A percentile compares a stretch with the other conserved stretches of the same genome.
Conservation (phyloP, 2,797 vertebrate species). For the Argentina silus region DNA sequence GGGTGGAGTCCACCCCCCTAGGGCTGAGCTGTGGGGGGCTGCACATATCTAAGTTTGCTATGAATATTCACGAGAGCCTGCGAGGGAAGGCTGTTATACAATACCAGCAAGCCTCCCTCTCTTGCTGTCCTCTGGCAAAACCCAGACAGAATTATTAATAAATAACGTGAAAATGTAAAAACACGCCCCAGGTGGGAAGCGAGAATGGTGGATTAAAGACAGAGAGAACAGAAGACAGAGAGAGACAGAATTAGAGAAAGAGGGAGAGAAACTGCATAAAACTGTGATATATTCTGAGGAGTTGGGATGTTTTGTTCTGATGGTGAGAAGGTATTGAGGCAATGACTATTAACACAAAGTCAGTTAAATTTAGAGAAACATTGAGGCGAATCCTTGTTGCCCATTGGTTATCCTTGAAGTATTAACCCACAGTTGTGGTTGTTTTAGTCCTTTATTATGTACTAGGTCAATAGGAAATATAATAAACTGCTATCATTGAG, state of each 20-base stretch:
- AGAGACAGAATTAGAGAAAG: background rate
- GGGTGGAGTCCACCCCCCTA: slow-evolving; percentile 52
- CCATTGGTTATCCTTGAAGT: slow-evolving; percentile 54
- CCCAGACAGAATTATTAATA: slow-evolving; percentile 66
- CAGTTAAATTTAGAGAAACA: slow-evolving; percentile 49
- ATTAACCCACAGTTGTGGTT: slow-evolving; percentile 70
- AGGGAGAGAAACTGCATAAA: slow-evolving; percentile 3
- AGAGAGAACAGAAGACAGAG: slow-evolving; percentile 32
- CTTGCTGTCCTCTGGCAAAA: slow-evolving; percentile 50
- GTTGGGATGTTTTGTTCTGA: background rate
- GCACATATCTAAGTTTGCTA: slow-evolving; percentile 76
- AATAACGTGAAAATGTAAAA: slow-evolving; percentile 69
- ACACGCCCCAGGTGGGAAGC: slow-evolving; percentile 56
- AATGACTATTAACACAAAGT: slow-evolving; percentile 41
- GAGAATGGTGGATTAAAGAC: slow-evolving; percentile 57
- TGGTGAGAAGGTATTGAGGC: background rate
- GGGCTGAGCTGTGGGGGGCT: slow-evolving; percentile 64
- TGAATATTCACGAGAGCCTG: slow-evolving; percentile 74
- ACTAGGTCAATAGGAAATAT: slow-evolving; percentile 79
- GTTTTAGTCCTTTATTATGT: slow-evolving; percentile 77
- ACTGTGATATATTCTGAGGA: background rate
- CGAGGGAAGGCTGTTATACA: slow-evolving; percentile 49
- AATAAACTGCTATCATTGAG: slow-evolving; percentile 76
- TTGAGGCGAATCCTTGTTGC: slow-evolving; percentile 53
- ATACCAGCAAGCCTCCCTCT: slow-evolving; percentile 41